A percentile compares a stretch with the other conserved stretches of the same genome.
Conservation (phyloP, 2,888 invertebrate genomes). For the Acleris cristana region DNA sequence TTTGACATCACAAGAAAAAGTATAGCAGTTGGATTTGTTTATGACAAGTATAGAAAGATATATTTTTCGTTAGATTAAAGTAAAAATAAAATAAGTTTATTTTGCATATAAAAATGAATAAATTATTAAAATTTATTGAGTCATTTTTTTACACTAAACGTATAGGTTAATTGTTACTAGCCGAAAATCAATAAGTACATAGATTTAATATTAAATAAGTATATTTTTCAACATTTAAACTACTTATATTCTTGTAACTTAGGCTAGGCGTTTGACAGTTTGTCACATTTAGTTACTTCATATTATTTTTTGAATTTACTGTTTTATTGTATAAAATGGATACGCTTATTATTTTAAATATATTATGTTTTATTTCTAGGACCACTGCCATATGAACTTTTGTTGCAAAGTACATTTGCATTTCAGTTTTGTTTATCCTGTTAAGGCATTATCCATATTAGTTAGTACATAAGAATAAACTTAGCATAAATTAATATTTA, state of each 20-base stretch:
- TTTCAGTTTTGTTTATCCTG: constrained; percentile 36
- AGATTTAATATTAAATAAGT: constrained; percentile 34
- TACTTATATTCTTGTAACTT: constrained; percentile 40
- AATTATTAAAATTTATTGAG: no score
- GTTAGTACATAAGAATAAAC: constrained; percentile 21
- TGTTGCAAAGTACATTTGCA: constrained; percentile 39
- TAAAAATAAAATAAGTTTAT: not conserved
- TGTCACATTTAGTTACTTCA: constrained; percentile 26
- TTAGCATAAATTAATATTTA: constrained; percentile 19
- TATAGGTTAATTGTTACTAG: not conserved
- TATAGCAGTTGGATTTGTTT: not conserved
- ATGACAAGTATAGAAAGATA: not conserved
- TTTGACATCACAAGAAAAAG: not conserved
- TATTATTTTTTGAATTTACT: constrained; percentile 38
- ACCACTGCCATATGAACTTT: constrained; percentile 70
- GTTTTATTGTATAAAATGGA: constrained; percentile 44
- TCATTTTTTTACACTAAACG: no score
- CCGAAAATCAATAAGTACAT: constrained; percentile 26
- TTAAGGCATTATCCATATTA: constrained; percentile 26
- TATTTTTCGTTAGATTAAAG: not conserved
- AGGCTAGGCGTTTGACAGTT: constrained; percentile 23
- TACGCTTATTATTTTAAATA: constrained; percentile 79
- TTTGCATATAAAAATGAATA: no score
- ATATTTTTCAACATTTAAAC: constrained; percentile 44
- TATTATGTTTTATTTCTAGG: constrained; percentile 53